phyloP scores from a whole-genome alignment of 1,140 invertebrate species.

The Lepidurus arcticus region DNA sequence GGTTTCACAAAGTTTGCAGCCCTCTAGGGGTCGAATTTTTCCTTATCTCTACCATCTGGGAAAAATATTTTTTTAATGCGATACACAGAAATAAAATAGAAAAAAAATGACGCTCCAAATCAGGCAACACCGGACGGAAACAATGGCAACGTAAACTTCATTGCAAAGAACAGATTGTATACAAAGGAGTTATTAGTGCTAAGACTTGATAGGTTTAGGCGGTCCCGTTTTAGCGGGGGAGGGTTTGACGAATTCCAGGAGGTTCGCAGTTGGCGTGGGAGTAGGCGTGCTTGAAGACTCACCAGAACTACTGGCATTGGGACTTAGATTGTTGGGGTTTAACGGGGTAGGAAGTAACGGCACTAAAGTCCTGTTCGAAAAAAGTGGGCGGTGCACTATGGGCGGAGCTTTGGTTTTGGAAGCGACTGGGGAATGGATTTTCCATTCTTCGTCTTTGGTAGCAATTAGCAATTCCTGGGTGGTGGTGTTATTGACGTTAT shows the following conservation, averaged over 20 bases:
- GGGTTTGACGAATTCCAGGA: background rate
- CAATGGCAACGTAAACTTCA: background rate
- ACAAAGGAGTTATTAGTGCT: background rate
- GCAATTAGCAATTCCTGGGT: background rate
- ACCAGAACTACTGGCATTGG: background rate
- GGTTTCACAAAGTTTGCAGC: background rate
- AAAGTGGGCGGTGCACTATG: background rate
- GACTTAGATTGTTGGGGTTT: constrained; percentile 16
- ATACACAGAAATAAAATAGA: background rate
- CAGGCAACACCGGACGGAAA: constrained; percentile 13
- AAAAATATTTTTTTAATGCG: background rate
- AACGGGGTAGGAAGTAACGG: background rate
- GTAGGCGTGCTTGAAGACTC: constrained; percentile 1
- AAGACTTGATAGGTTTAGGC: background rate
- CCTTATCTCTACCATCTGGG: background rate
- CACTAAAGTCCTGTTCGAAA: background rate
- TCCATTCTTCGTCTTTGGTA: constrained; percentile 26
- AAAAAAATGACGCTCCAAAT: background rate
- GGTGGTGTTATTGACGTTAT: background rate
- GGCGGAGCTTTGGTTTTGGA: background rate
- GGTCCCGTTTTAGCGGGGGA: background rate
- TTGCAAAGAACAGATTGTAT: background rate
- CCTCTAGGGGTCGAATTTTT: background rate
- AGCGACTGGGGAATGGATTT: constrained; percentile 32
- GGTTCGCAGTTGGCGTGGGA: background rate